Evolutionary conservation across 2,797 vertebrate genomes (phyloP).

Genomic region (Gambelia wislizenii): DNA sequence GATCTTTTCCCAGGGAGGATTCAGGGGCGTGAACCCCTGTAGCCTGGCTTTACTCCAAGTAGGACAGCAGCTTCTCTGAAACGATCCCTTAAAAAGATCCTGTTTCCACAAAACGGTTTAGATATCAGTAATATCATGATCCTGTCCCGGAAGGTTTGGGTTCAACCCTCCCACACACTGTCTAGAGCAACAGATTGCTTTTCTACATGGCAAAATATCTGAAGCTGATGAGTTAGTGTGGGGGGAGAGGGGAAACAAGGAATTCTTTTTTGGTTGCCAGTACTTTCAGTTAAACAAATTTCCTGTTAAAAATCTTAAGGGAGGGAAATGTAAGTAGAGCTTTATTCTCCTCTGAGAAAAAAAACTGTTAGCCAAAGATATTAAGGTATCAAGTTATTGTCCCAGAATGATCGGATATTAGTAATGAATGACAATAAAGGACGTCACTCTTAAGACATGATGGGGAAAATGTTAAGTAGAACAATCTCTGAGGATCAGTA

Average conservation of each 20-base stretch:
- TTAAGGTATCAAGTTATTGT: too few relatives aligned
- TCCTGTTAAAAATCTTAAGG: too few relatives aligned
- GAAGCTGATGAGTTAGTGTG: not conserved
- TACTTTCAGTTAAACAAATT: too few relatives aligned
- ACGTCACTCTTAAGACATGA: too few relatives aligned
- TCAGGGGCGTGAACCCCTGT: slow-evolving; percentile 27
- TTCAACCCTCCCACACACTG: not conserved
- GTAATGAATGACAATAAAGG: too few relatives aligned
- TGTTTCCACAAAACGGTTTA: slow-evolving; percentile 4
- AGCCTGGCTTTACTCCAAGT: slow-evolving; percentile 24
- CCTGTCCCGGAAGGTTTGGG: not conserved
- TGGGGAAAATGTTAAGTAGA: too few relatives aligned
- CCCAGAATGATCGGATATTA: too few relatives aligned
- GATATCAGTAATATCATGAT: slow-evolving; percentile 13
- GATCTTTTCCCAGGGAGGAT: slow-evolving; percentile 26
- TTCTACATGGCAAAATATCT: not conserved
- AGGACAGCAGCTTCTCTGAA: not conserved
- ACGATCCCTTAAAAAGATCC: slow-evolving; percentile 5
- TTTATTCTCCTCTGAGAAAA: too few relatives aligned
- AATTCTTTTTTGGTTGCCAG: not conserved
- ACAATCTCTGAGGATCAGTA: too few relatives aligned
- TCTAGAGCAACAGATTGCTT: not conserved
- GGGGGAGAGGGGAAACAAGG: not conserved
- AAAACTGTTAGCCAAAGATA: too few relatives aligned
- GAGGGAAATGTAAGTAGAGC: too few relatives aligned